Evolutionary conservation across 2,797 vertebrate species (phyloP).

Genomic region (Sitta carolinensis): DNA sequence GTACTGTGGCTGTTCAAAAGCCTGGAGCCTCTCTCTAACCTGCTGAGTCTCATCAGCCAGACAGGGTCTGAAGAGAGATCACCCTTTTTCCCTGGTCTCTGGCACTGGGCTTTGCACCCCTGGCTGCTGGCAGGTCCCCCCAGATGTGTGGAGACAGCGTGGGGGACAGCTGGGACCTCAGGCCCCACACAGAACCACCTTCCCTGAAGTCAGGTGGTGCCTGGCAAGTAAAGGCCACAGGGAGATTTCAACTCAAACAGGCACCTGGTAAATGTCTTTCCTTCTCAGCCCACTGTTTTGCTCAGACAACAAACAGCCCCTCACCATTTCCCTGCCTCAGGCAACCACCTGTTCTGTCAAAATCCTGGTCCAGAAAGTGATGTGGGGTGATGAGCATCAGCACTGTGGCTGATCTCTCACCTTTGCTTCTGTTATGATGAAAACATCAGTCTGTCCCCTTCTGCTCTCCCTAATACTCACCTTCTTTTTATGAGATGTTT

Average conservation of each 20-base stretch:
- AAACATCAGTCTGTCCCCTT: not conserved
- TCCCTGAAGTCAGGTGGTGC: not conserved
- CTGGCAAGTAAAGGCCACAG: not conserved
- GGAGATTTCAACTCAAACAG: not conserved
- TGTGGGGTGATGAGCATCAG: not conserved
- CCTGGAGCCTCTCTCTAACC: constrained; percentile 16
- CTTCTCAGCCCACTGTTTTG: not conserved
- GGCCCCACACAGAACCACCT: not conserved
- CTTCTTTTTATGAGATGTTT: not conserved
- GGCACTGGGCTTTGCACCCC: not conserved
- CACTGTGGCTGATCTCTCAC: not conserved
- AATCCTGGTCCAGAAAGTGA: not conserved
- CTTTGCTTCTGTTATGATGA: not conserved
- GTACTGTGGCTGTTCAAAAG: not conserved
- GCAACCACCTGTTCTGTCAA: constrained; percentile 27
- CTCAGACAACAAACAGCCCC: constrained; percentile 2
- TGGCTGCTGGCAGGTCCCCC: not conserved
- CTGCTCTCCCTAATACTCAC: constrained; percentile 12
- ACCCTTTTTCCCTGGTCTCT: not conserved
- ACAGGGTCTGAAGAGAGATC: not conserved
- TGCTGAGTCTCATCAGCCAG: constrained; percentile 25
- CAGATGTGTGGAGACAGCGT: accelerated
- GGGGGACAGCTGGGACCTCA: not conserved
- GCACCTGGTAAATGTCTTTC: not conserved
- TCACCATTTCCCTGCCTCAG: constrained; percentile 11